These are phyloP conservation scores for Diplolepis rosae DNA, from an alignment of 2,888 invertebrate genomes.

Conservation along the genomic window DNA sequence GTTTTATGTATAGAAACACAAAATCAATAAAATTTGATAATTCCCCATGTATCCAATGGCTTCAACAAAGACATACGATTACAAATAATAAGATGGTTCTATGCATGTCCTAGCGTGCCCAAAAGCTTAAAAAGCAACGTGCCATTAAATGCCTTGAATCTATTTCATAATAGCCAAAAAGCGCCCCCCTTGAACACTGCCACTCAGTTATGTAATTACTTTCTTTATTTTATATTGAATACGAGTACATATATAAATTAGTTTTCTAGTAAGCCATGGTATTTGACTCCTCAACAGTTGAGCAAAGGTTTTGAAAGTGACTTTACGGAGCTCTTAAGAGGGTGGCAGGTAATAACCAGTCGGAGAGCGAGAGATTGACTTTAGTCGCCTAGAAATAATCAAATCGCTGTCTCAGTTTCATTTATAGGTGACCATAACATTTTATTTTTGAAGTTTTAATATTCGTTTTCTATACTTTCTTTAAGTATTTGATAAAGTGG, in stretches of 20 bases:
- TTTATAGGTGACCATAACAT: too few relatives aligned
- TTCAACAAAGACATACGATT: conserved; percentile 48
- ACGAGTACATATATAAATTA: not conserved
- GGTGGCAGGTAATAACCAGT: not conserved
- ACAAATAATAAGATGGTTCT: conserved; percentile 37
- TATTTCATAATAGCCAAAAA: conserved; percentile 72
- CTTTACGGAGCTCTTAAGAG: not conserved
- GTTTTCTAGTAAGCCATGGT: conserved; percentile 6
- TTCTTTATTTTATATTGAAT: conserved; percentile 35
- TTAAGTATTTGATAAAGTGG: too few relatives aligned
- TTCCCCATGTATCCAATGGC: too few relatives aligned
- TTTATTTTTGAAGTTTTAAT: too few relatives aligned
- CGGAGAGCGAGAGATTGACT: not conserved
- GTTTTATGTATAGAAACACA: too few relatives aligned
- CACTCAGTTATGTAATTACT: conserved; percentile 62
- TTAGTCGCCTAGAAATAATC: not conserved
- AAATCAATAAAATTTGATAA: too few relatives aligned
- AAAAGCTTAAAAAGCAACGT: conserved; percentile 43
- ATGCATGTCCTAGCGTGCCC: conserved; percentile 43
- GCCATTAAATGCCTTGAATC: conserved; percentile 57
- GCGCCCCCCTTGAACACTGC: conserved; percentile 71
- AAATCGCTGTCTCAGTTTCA: not conserved
- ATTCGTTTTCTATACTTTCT: too few relatives aligned
- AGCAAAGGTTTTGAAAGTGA: not conserved
- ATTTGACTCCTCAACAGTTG: not conserved